Base-by-base conservation (phyloP, 2,113 vertebrate genomes). In the Hucho hucho region DNA sequence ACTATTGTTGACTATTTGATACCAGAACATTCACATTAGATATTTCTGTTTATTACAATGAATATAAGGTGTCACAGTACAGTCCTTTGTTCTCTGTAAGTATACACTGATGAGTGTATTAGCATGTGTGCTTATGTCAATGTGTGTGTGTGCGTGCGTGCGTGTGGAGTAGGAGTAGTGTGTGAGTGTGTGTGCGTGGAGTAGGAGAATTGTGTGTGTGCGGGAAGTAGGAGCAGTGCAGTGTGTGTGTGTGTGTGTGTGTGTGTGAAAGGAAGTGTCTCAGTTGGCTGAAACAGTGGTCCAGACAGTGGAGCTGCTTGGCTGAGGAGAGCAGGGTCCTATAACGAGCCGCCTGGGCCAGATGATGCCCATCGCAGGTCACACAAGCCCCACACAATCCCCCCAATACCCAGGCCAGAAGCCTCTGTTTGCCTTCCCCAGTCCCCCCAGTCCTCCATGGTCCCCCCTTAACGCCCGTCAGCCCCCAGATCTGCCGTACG, bases 391-490 rank as follows among this genome's bases (percentile, higher is more conserved):
- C 13, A 43, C 79, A 74, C 77, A 84, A 84, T 83, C 81, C 86
- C 79, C 80, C 53, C 70, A 18, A 20, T 66, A 82, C 84, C 83
- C 84, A 85, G 81, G 79, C 78, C 86, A 89, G 87, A 89, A 86
- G 87, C 79, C 77, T 80, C 59, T 89, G 82, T 86, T 86, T 87
- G 83, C 84, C 80, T 84, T 85, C 76, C 65, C 75, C 83, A 85
- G 86, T 6, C 29, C 29, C 29, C 29, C 64, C 70, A 37, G 11
- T 1, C 28, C 65, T 81, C 82, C 78, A 71, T 67, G 49, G 43
- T 53, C 37, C 69, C 75, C 74, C 59, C 53, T 73, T 67, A 65
- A 66, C 73, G 75, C 81, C 86, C 74, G 79, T 79, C 80, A 80
- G 84, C 77, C 80, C 79, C 77, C 80, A 70, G 79, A 79, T 84